A percentile compares a stretch with the other conserved stretches of the same genome.
phyloP scores from a whole-genome alignment of 2,113 vertebrate genomes.

The Rousettus leschenaultii region DNA sequence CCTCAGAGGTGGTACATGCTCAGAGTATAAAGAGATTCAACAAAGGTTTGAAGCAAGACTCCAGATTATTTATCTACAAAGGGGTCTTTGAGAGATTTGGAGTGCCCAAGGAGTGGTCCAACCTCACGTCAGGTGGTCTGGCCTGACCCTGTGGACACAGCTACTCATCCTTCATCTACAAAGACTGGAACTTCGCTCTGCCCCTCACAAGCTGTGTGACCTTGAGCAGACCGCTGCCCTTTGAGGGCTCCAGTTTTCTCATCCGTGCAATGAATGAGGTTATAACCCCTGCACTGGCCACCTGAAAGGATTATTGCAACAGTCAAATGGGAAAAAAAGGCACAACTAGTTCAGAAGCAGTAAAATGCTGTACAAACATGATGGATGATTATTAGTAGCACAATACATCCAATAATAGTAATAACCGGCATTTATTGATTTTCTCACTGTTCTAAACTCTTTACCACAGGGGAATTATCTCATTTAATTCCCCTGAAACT shows the following conservation, averaged over 20 bases:
- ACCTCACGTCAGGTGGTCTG: fast-evolving
- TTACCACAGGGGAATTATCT: not conserved
- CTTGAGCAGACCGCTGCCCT: not conserved
- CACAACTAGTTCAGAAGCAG: not conserved
- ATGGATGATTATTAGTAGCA: not conserved
- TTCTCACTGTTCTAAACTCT: not conserved
- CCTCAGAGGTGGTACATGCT: not conserved
- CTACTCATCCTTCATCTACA: not conserved
- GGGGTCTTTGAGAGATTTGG: not conserved
- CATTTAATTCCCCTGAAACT: not conserved
- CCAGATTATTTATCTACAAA: not conserved
- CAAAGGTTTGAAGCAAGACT: not conserved
- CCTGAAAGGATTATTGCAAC: not conserved
- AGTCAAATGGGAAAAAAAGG: not conserved
- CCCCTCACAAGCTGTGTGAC: not conserved
- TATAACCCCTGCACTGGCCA: not conserved
- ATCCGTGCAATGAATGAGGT: not conserved
- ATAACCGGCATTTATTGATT: not conserved
- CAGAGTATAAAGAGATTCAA: not conserved
- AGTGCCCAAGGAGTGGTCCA: not conserved
- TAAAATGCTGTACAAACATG: not conserved
- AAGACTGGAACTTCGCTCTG: not conserved
- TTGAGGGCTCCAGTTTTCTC: not conserved
- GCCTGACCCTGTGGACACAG: not conserved
- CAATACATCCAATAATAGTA: not conserved